Percentiles rank a stretch among this genome's conserved stretches.
Conservation (phyloP, 2,113 vertebrate species). For the Gavialis gangeticus region DNA sequence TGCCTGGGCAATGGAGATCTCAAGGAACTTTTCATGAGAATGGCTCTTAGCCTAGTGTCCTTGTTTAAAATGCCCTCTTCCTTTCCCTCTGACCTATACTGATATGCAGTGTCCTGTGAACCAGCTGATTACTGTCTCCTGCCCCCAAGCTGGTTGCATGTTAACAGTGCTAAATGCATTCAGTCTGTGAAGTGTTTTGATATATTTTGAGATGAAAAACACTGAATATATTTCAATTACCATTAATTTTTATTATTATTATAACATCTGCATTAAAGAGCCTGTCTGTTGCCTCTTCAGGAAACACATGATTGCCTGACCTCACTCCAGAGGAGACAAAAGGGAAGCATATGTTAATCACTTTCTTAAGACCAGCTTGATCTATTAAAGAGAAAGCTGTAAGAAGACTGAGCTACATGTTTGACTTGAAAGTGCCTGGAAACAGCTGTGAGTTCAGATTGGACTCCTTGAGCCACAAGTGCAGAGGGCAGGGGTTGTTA, state of each 20-base stretch:
- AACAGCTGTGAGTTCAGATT: slow-evolving; percentile 14
- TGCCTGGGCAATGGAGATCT: background rate
- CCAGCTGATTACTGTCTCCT: background rate
- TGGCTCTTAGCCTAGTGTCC: background rate
- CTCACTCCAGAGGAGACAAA: background rate
- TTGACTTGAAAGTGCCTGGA: slow-evolving; percentile 1
- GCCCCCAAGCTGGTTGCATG: background rate
- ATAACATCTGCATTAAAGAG: background rate
- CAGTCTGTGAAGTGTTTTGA: background rate
- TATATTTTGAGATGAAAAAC: background rate
- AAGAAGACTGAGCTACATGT: slow-evolving; percentile 26
- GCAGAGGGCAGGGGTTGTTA: background rate
- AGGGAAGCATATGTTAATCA: slow-evolving; percentile 8
- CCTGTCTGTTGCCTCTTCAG: background rate
- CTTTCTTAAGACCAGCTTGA: background rate
- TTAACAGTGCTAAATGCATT: background rate
- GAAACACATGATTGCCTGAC: background rate
- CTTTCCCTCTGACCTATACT: background rate
- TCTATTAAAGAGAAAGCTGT: background rate
- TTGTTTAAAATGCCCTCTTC: too few species aligned
- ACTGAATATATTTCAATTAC: background rate
- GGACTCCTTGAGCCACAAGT: slow-evolving; percentile 21
- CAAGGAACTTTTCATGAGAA: background rate
- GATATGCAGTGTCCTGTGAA: background rate
- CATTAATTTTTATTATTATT: background rate